Evolutionary conservation across 2,888 invertebrate genomes (phyloP).

Genomic region (Lasioglossum marginatum): DNA sequence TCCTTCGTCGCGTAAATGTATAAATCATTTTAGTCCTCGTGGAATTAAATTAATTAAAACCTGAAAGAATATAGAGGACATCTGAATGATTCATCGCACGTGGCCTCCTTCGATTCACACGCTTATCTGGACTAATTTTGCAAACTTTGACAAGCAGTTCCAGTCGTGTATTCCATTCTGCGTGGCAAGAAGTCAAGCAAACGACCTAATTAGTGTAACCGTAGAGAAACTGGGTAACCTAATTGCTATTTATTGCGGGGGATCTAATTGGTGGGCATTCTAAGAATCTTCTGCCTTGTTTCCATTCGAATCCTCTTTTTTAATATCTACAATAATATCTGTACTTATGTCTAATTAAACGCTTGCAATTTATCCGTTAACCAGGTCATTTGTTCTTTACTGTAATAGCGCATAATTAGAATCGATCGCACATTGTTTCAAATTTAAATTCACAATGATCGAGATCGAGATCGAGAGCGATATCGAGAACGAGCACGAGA

Average conservation of each 20-base stretch:
- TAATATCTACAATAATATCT: background rate
- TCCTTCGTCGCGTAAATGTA: background rate
- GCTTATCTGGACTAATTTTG: background rate
- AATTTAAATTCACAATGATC: background rate
- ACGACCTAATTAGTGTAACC: constrained; percentile 6
- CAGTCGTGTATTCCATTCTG: background rate
- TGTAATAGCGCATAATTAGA: background rate
- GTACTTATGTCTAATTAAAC: background rate
- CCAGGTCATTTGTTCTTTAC: background rate
- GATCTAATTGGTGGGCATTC: background rate
- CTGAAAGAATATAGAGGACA: background rate
- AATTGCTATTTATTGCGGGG: background rate
- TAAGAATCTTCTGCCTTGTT: background rate
- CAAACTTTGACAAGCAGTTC: background rate
- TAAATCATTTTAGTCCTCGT: background rate
- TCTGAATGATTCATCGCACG: background rate
- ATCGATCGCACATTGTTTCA: background rate
- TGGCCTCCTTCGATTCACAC: background rate
- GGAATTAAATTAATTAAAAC: background rate
- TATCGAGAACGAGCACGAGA: background rate
- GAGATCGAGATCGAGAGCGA: background rate
- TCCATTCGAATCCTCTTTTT: background rate
- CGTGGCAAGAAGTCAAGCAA: background rate
- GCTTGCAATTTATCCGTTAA: background rate
- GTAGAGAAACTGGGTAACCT: background rate